A percentile compares a stretch with the other conserved stretches of the same genome.
phyloP scores from a whole-genome alignment of 2,113 vertebrate genomes.

The Campylomormyrus numenius region DNA sequence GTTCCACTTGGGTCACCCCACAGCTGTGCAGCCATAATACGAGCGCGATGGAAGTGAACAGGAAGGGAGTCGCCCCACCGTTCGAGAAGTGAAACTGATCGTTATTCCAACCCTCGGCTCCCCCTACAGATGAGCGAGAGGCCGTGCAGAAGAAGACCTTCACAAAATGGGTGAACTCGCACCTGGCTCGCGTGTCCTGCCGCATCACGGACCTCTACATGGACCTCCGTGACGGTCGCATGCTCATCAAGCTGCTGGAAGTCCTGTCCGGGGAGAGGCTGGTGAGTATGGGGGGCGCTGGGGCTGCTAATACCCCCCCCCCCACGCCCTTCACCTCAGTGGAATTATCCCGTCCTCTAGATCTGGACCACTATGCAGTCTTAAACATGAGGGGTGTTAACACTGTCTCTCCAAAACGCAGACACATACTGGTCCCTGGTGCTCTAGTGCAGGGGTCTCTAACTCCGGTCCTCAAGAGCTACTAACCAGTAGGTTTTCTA shows the following conservation, averaged over 20 bases:
- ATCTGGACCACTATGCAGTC: background rate
- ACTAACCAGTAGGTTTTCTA: too few species aligned
- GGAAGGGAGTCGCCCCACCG: slow-evolving; percentile 54
- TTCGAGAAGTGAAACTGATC: background rate
- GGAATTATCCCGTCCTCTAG: background rate
- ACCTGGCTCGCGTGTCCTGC: slow-evolving; percentile 79
- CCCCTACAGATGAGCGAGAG: slow-evolving; percentile 73
- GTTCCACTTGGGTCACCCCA: background rate
- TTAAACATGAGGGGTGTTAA: background rate
- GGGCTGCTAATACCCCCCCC: background rate
- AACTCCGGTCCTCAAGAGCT: too few species aligned
- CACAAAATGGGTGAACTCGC: slow-evolving; percentile 88
- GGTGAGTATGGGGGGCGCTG: slow-evolving; percentile 54
- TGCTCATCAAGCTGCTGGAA: slow-evolving; percentile 87
- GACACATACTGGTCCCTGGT: background rate
- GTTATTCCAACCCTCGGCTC: background rate
- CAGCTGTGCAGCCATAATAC: background rate
- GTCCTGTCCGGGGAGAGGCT: slow-evolving; percentile 82
- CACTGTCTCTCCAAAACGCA: background rate
- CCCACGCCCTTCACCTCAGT: background rate
- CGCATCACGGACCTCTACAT: slow-evolving; percentile 81
- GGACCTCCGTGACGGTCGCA: slow-evolving; percentile 81
- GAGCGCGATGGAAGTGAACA: background rate
- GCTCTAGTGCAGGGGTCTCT: background rate
- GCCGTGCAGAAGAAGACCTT: slow-evolving; percentile 91